phyloP scores from a whole-genome alignment of 2,888 invertebrate genomes.

The Hetaerina titia region DNA sequence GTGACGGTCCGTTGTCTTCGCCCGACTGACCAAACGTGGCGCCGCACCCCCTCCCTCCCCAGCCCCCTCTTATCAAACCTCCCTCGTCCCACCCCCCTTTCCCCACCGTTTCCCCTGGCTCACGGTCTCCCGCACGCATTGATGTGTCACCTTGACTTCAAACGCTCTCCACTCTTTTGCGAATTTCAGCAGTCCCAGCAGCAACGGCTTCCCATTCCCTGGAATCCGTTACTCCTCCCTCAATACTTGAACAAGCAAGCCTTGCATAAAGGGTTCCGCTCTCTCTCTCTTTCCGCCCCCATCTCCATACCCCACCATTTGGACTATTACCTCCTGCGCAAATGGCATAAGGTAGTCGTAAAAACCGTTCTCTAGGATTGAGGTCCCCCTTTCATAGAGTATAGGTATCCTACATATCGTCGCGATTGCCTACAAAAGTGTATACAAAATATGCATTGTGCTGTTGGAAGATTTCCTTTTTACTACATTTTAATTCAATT shows the following conservation, averaged over 20 bases:
- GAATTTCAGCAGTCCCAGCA: background rate
- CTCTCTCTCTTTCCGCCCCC: background rate
- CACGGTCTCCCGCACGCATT: slow-evolving; percentile 12
- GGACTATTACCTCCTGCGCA: background rate
- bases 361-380: background rate
- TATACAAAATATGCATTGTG: too few relatives aligned
- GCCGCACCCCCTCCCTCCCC: background rate
- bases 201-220: background rate
- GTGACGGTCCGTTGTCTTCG: background rate
- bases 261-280: background rate
- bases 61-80: background rate
- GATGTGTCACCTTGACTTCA: slow-evolving; percentile 50
- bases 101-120: background rate
- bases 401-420: too few relatives aligned
- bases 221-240: background rate
- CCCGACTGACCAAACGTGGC: background rate
- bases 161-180: background rate
- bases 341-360: background rate
- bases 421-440: too few relatives aligned
- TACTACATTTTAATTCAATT: too few relatives aligned
- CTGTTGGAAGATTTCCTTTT: too few relatives aligned
- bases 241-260: background rate
- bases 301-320: background rate
- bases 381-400: too few relatives aligned
- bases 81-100: background rate